Conservation (phyloP, 2,888 invertebrate species). For the Pammene aurita region DNA sequence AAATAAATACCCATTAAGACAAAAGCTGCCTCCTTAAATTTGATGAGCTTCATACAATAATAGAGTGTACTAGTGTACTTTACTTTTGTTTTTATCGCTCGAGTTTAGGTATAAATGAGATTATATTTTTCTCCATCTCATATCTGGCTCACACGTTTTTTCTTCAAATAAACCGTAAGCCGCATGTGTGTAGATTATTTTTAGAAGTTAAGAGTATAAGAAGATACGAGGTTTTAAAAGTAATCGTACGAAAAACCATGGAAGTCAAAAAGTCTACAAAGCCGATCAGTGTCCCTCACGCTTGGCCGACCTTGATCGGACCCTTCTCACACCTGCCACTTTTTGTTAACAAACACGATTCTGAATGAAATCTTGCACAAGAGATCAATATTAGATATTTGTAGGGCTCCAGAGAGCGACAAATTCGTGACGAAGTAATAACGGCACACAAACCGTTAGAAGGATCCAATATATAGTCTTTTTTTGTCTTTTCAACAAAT, state of each 20-base stretch:
- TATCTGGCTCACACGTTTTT: not conserved
- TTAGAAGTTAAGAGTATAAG: not conserved
- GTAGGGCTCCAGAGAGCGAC: slow-evolving; percentile 10
- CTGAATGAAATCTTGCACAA: slow-evolving; percentile 28
- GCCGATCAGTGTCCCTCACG: slow-evolving; percentile 48
- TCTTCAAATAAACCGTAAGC: not conserved
- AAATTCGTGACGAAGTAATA: slow-evolving; percentile 9
- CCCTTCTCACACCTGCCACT: slow-evolving; percentile 57
- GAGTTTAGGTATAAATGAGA: slow-evolving; percentile 3
- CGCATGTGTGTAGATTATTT: not conserved
- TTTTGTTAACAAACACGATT: slow-evolving; percentile 56
- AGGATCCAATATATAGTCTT: not conserved
- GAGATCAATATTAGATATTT: slow-evolving; percentile 30
- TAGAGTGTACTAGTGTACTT: not conserved
- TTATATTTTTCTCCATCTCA: not conserved
- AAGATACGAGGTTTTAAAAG: not conserved
- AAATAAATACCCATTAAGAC: too few species aligned
- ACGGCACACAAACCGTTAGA: not conserved
- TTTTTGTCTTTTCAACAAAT: not conserved
- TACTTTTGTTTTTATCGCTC: slow-evolving; percentile 2
- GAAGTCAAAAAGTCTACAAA: slow-evolving; percentile 26
- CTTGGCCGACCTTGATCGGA: slow-evolving; percentile 19
- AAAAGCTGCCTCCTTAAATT: too few species aligned
- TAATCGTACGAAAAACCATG: not conserved
- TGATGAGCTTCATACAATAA: not conserved